Evolutionary conservation across 53 echinoderm and acorn worm genomes (phyloP).

Genomic region (Echinometra lucunter): DNA sequence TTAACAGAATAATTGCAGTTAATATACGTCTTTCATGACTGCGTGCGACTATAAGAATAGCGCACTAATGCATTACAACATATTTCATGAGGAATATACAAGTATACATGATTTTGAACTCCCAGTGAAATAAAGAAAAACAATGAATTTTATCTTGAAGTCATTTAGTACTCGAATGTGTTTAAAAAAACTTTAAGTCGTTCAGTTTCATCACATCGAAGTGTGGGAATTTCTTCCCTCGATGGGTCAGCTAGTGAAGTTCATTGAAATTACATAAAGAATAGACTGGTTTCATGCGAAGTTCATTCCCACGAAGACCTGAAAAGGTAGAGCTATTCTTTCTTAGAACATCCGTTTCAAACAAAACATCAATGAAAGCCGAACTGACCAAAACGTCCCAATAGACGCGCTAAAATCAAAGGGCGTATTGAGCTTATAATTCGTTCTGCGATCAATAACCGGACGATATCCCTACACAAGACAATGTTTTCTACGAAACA

Average conservation of each 20-base stretch:
- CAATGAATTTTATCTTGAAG: no score
- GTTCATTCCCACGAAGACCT: not conserved
- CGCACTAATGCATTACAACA: no score
- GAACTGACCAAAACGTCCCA: not conserved
- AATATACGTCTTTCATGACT: no score
- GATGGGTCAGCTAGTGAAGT: not conserved
- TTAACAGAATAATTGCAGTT: no score
- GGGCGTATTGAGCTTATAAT: not conserved
- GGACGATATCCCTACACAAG: not conserved
- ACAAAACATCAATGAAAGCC: not conserved
- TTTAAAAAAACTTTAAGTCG: no score
- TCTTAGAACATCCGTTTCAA: not conserved
- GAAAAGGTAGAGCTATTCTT: not conserved
- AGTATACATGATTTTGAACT: no score
- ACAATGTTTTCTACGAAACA: not conserved
- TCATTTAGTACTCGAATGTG: no score
- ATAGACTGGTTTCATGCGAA: not conserved
- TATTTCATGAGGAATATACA: no score
- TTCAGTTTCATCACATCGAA: not conserved
- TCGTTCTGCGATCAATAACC: not conserved
- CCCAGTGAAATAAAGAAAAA: no score
- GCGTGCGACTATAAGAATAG: no score
- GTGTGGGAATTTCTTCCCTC: not conserved
- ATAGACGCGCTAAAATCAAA: conserved; percentile 3
- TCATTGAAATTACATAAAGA: not conserved